A percentile compares a stretch with the other conserved stretches of the same genome.
Conservation (phyloP, 35 echinoderm and acorn worm genomes). For the Apostichopus parvimensis region DNA sequence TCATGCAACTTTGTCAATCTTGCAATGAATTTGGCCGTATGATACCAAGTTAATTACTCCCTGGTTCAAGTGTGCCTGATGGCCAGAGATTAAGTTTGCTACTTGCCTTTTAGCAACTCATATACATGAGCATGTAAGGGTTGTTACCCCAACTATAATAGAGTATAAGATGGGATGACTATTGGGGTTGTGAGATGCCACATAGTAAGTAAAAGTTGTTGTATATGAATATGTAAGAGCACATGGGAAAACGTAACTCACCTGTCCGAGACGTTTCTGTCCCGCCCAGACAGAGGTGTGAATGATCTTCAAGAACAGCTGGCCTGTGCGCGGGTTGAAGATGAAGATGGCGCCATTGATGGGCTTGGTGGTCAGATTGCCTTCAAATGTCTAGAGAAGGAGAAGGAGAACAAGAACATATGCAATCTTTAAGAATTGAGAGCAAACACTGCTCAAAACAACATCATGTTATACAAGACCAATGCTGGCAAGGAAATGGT, state of each 20-base stretch:
- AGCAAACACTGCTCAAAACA: background rate
- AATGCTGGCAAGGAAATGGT: background rate
- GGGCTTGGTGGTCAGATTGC: constrained; percentile 99
- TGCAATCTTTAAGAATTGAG: background rate
- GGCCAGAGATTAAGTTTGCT: too few species aligned
- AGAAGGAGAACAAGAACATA: background rate
- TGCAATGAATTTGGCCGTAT: too few species aligned
- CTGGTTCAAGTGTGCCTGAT: too few species aligned
- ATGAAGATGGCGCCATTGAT: constrained; percentile 99
- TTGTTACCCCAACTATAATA: too few species aligned
- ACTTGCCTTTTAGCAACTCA: too few species aligned
- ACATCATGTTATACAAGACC: background rate
- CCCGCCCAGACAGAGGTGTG: constrained; percentile 96
- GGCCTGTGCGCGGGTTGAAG: constrained; percentile 99
- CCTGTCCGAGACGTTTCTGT: constrained; percentile 99
- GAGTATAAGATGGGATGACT: too few species aligned
- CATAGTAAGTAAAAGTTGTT: too few species aligned
- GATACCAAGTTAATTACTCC: too few species aligned
- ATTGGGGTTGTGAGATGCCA: too few species aligned
- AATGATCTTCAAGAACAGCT: constrained; percentile 99
- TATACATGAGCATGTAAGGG: too few species aligned
- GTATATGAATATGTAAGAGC: too few species aligned
- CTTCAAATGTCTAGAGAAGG: constrained; percentile 88
- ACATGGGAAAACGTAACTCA: background rate
- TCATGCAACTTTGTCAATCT: too few species aligned